Percentiles rank a stretch among this genome's conserved stretches.
Evolutionary conservation across 2,797 vertebrate species (phyloP).

Genomic region (Paedocypris micromegethes): DNA sequence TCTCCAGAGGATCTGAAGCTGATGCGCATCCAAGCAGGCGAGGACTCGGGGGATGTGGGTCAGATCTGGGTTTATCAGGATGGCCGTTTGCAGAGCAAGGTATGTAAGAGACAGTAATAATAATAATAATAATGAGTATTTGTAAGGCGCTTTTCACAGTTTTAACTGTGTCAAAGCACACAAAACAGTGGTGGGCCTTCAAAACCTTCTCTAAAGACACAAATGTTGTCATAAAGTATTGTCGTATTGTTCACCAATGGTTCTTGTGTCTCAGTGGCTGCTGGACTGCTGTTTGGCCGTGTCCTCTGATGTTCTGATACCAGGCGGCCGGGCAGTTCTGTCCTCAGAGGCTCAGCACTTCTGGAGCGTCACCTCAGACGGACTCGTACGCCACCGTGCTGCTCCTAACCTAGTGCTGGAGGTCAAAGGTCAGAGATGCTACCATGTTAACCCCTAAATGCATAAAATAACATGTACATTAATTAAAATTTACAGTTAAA

Average conservation of each 20-base stretch:
- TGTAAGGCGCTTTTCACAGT: no score
- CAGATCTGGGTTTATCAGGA: slow-evolving; percentile 88
- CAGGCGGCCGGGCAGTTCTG: slow-evolving; percentile 79
- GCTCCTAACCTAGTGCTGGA: slow-evolving; percentile 81
- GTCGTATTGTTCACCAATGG: no score
- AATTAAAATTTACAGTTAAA: neutral
- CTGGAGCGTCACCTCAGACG: slow-evolving; percentile 82
- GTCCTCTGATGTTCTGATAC: slow-evolving; percentile 72
- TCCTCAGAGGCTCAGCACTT: slow-evolving; percentile 69
- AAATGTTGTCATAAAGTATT: no score
- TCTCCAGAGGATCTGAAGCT: slow-evolving; percentile 82
- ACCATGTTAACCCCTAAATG: no score
- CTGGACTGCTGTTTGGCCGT: neutral
- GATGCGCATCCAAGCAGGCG: slow-evolving; percentile 78
- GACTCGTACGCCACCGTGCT: slow-evolving; percentile 75
- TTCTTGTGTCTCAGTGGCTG: slow-evolving; percentile 5
- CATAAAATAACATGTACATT: neutral
- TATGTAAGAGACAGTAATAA: slow-evolving; percentile 42
- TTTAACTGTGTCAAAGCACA: no score
- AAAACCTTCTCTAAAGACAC: no score
- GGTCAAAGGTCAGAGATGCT: slow-evolving; percentile 83
- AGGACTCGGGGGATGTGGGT: slow-evolving; percentile 73
- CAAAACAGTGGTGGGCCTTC: no score
- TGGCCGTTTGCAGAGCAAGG: slow-evolving; percentile 82
- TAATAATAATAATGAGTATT: no score